Evolutionary conservation across 2,888 invertebrate species (phyloP).

Genomic region (Diabrotica balteata): DNA sequence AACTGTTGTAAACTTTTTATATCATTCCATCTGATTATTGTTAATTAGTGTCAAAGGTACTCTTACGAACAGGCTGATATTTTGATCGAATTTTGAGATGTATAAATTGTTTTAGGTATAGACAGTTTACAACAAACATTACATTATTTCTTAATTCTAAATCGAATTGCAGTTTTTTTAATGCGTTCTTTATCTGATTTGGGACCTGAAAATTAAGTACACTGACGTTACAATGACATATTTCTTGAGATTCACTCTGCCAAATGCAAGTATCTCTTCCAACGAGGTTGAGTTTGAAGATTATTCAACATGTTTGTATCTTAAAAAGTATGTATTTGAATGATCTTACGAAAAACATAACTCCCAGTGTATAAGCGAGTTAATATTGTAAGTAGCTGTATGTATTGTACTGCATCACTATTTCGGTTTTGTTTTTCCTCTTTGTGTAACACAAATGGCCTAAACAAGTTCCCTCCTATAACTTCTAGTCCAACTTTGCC

Average conservation of each 20-base stretch:
- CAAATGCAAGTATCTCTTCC: too few relatives aligned
- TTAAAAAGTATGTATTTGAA: too few relatives aligned
- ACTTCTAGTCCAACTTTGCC: slow-evolving; percentile 59
- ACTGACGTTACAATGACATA: too few relatives aligned
- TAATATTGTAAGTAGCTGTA: too few relatives aligned
- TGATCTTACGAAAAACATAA: too few relatives aligned
- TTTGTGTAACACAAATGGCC: slow-evolving; percentile 56
- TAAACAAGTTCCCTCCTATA: slow-evolving; percentile 61
- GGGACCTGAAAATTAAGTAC: slow-evolving; percentile 18
- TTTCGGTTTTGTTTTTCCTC: slow-evolving; percentile 33
- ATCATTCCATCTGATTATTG: slow-evolving; percentile 1
- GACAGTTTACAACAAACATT: slow-evolving; percentile 23
- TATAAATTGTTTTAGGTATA: slow-evolving; percentile 10
- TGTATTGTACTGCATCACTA: slow-evolving; percentile 23
- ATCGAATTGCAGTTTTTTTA: slow-evolving; percentile 7
- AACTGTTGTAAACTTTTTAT: slow-evolving; percentile 25
- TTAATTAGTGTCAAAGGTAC: not conserved
- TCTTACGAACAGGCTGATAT: too few relatives aligned
- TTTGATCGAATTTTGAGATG: not conserved
- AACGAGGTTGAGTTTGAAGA: too few relatives aligned
- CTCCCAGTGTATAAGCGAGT: too few relatives aligned
- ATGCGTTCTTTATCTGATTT: slow-evolving; percentile 19
- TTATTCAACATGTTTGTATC: too few relatives aligned
- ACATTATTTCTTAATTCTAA: slow-evolving; percentile 8
- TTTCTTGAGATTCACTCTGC: too few relatives aligned